These are phyloP conservation scores for Macrosoma leucophasiata DNA, from an alignment of 2,888 invertebrate genomes.

Conservation along the genomic window DNA sequence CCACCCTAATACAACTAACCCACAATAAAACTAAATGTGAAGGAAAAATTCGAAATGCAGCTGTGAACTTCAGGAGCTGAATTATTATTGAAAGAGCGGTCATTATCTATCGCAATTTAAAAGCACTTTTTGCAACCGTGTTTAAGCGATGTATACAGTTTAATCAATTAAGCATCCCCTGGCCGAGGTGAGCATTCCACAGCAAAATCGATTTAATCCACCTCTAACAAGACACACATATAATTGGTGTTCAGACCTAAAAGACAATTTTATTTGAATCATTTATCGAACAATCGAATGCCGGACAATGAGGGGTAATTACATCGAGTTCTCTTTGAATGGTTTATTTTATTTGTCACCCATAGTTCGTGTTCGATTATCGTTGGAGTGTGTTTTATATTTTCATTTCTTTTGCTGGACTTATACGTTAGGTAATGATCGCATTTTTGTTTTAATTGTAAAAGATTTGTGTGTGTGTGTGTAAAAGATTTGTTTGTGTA, in stretches of 20 bases:
- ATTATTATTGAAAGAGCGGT: constrained; percentile 12
- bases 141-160: constrained; percentile 21
- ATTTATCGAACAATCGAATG: constrained; percentile 45
- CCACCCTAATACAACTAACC: too few species aligned
- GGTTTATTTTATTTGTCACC: constrained; percentile 27
- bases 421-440: too few species aligned
- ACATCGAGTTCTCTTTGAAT: constrained; percentile 40
- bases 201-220: too few species aligned
- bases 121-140: too few species aligned
- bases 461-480: constrained; percentile 1
- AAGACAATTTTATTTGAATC: constrained; percentile 50
- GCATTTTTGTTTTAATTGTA: constrained; percentile 6
- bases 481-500: too few species aligned
- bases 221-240: too few species aligned
- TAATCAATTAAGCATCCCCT: constrained; percentile 50
- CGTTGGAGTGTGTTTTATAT: constrained; percentile 3
- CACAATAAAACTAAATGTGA: too few species aligned
- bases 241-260: too few species aligned
- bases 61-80: background rate
- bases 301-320: constrained; percentile 53
- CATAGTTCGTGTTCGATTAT: too few species aligned
- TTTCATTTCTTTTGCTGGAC: background rate
- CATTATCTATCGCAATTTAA: constrained; percentile 16
- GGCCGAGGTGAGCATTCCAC: too few species aligned
- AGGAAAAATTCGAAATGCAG: constrained; percentile 4